These are phyloP conservation scores for Nyctibius bracteatus DNA, from an alignment of 2,113 vertebrate genomes.

Conservation along the genomic window DNA sequence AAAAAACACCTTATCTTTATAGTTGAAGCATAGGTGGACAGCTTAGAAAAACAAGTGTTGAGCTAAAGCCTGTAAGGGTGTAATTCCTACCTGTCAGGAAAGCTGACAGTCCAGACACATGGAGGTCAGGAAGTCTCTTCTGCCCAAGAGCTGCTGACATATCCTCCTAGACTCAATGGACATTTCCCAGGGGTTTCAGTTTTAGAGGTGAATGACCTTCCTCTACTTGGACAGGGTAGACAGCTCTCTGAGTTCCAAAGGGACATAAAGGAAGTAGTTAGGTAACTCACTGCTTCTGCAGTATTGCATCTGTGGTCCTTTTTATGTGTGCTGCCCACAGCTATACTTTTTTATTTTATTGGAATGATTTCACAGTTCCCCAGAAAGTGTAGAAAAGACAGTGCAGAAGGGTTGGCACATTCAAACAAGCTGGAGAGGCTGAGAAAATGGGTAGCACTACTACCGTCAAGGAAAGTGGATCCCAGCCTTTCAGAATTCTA, in stretches of 20 bases:
- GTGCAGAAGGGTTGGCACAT: not conserved
- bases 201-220: not conserved
- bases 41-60: not conserved
- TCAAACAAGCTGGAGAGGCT: not conserved
- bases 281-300: not conserved
- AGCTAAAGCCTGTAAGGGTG: not conserved
- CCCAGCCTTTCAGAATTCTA: not conserved
- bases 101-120: not conserved
- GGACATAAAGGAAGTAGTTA: not conserved
- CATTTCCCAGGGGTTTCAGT: not conserved
- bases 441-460: not conserved
- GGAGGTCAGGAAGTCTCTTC: not conserved
- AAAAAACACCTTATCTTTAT: not conserved
- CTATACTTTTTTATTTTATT: not conserved
- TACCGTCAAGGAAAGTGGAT: not conserved
- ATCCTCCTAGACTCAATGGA: not conserved
- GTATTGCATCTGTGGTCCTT: not conserved
- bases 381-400: not conserved
- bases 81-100: not conserved
- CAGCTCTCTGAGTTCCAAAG: not conserved
- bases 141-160: not conserved
- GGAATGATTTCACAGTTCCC: not conserved
- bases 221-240: not conserved
- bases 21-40: not conserved
- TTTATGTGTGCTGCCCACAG: not conserved